Percentiles rank a stretch among this genome's conserved stretches.
These are phyloP conservation scores for Brachionus plicatilis DNA, from an alignment of 1,140 invertebrate genomes.

Conservation along the genomic window DNA sequence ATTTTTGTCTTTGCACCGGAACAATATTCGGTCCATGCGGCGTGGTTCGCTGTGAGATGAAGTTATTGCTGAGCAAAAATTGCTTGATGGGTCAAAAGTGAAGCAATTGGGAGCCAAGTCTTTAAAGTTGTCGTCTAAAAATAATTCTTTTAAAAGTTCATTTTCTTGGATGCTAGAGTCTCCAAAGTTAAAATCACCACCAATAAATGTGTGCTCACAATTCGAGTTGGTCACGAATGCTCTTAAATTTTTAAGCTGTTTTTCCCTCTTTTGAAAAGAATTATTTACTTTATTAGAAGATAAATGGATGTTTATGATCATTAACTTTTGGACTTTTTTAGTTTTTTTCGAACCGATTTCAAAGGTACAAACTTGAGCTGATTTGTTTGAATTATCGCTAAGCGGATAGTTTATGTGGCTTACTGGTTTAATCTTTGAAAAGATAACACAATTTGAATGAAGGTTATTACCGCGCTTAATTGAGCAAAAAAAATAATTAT, in stretches of 20 bases:
- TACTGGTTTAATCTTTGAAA: conserved; percentile 7
- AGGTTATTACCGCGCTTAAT: background rate
- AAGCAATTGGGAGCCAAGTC: background rate
- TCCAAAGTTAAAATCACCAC: conserved; percentile 38
- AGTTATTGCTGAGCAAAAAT: conserved; percentile 19
- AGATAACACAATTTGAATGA: conserved; percentile 23
- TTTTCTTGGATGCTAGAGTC: background rate
- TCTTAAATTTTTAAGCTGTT: conserved; percentile 1
- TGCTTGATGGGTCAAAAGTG: conserved; percentile 18
- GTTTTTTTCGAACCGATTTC: background rate
- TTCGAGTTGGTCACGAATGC: background rate
- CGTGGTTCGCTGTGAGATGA: background rate
- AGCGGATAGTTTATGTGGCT: background rate
- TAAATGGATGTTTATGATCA: conserved; percentile 29
- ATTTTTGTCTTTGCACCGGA: background rate
- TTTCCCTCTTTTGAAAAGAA: background rate
- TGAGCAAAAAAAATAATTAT: conserved; percentile 17
- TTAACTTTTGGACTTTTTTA: background rate
- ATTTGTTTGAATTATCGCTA: conserved; percentile 27
- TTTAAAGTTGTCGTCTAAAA: background rate
- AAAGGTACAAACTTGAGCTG: background rate
- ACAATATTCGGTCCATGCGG: background rate
- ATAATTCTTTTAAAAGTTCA: background rate
- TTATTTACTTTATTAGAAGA: conserved; percentile 11
- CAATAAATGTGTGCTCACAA: background rate